Conservation (phyloP, 2,888 invertebrate genomes). For the Trisateles emortualis region DNA sequence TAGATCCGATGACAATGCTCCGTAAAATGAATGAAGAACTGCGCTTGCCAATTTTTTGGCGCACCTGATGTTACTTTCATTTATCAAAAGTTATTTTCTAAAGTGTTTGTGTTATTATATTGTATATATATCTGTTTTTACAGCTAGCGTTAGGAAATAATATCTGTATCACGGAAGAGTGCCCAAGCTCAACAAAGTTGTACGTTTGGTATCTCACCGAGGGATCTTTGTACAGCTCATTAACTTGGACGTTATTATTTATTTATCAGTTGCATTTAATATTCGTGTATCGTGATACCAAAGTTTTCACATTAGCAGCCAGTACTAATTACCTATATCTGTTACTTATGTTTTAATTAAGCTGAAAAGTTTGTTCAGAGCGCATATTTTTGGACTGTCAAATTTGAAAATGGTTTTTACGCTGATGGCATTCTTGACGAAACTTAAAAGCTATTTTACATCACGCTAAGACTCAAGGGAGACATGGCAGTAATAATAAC, state of each 20-base stretch:
- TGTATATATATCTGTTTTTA: background rate
- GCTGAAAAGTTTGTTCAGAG: too few species aligned
- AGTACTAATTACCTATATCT: background rate
- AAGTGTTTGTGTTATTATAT: background rate
- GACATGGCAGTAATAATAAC: too few species aligned
- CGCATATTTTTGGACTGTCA: too few species aligned
- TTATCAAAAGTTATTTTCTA: background rate
- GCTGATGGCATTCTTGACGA: too few species aligned
- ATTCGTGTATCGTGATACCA: slow-evolving; percentile 1
- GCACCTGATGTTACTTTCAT: background rate
- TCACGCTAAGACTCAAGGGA: too few species aligned
- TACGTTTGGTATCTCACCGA: background rate
- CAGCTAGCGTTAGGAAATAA: too few species aligned
- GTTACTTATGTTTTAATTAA: too few species aligned
- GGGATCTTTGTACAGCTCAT: slow-evolving; percentile 7
- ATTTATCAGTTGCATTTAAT: background rate
- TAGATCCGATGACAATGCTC: slow-evolving; percentile 14
- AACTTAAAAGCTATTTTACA: too few species aligned
- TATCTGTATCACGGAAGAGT: background rate
- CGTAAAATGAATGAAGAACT: slow-evolving; percentile 8
- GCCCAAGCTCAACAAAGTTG: slow-evolving; percentile 2
- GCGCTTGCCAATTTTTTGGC: background rate
- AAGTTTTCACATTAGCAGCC: background rate
- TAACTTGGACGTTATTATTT: slow-evolving; percentile 2
- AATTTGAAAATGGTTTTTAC: too few species aligned